Conservation (phyloP, 2,797 vertebrate species). For the Megaceryle alcyon region DNA sequence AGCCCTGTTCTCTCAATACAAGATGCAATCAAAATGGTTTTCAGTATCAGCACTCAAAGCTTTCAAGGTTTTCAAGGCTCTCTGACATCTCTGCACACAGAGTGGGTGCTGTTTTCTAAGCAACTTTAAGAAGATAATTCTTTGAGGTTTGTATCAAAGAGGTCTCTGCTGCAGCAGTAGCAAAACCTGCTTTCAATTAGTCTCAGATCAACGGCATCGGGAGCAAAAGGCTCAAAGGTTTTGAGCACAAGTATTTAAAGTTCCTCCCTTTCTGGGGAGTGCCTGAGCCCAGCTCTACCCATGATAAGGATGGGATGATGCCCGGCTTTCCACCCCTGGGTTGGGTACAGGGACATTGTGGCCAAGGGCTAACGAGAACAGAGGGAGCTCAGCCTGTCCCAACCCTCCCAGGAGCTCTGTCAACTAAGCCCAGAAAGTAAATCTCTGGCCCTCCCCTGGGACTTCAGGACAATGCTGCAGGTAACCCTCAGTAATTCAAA, state of each 20-base stretch:
- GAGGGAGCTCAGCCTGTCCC: not conserved
- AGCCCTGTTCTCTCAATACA: not conserved
- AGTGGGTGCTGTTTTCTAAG: not conserved
- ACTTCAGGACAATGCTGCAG: not conserved
- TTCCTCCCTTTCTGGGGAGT: not conserved
- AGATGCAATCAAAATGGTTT: not conserved
- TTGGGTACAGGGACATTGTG: not conserved
- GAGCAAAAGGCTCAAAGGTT: not conserved
- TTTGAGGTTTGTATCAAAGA: not conserved
- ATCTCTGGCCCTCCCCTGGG: not conserved
- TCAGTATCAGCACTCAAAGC: not conserved
- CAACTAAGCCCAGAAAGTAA: not conserved
- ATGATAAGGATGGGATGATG: not conserved
- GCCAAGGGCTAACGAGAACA: not conserved
- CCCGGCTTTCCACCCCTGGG: not conserved
- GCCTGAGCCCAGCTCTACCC: not conserved
- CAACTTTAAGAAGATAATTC: not conserved
- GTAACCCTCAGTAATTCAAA: not conserved
- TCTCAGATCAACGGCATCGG: not conserved
- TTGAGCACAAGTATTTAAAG: not conserved
- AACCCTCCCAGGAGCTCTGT: not conserved
- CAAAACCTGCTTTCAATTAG: conserved; percentile 26
- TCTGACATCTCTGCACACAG: rapidly evolving
- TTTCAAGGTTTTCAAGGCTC: not conserved
- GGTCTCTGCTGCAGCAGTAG: not conserved